phyloP scores from a whole-genome alignment of 2,888 invertebrate species.

The Drosophila lutescens region DNA sequence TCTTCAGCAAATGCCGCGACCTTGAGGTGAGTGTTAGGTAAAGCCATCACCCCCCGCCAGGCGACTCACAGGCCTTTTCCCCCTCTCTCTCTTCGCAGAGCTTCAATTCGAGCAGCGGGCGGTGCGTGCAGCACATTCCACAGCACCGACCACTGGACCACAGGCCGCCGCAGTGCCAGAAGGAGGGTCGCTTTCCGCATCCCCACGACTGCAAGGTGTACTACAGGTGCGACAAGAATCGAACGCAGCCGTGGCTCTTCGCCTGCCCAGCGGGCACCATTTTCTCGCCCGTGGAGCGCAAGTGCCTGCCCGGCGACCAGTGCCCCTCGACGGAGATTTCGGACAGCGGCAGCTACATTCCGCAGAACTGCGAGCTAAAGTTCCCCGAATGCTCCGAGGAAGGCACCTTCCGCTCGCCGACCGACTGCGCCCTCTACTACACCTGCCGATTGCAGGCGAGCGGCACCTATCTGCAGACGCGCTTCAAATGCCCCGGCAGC shows the following conservation, averaged over 20 bases:
- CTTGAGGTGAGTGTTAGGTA: constrained; percentile 66
- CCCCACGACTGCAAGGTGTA: constrained; percentile 80
- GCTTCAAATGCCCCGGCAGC: constrained; percentile 81
- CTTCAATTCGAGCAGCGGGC: constrained; percentile 71
- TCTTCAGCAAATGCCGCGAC: constrained; percentile 83
- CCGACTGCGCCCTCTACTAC: constrained; percentile 84
- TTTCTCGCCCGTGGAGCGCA: constrained; percentile 75
- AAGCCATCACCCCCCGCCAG: no score
- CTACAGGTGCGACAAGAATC: constrained; percentile 80
- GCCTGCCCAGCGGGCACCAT: constrained; percentile 79
- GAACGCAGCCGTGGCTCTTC: constrained; percentile 70
- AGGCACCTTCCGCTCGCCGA: constrained; percentile 82
- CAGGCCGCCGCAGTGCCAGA: constrained; percentile 67
- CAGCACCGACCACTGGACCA: constrained; percentile 28
- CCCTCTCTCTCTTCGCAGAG: constrained; percentile 52
- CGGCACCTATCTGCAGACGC: constrained; percentile 82
- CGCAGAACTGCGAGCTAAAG: constrained; percentile 75
- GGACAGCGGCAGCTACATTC: constrained; percentile 67
- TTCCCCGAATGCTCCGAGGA: constrained; percentile 82
- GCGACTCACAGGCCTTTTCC: neutral
- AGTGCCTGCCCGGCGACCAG: constrained; percentile 76
- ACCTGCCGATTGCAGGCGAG: constrained; percentile 81
- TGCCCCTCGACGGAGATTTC: constrained; percentile 81
- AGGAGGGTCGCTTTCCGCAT: constrained; percentile 82
- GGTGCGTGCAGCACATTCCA: constrained; percentile 69